A percentile compares a stretch with the other conserved stretches of the same genome.
These are phyloP conservation scores for Pterocles burchelli DNA, from an alignment of 2,113 vertebrate species.

Conservation along the genomic window DNA sequence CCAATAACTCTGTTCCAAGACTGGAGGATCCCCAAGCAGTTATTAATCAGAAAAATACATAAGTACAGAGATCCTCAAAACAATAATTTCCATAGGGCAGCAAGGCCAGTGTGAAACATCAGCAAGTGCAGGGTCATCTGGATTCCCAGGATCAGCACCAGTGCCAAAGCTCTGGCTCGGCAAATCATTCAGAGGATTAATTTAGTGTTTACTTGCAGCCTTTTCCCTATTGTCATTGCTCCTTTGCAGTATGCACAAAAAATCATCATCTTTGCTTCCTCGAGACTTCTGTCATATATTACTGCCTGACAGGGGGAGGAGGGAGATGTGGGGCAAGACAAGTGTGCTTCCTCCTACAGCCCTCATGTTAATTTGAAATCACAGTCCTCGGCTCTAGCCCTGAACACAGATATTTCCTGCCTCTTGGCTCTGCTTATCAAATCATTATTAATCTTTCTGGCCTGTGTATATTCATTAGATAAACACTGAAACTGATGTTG, in stretches of 20 bases:
- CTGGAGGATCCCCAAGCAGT: background rate
- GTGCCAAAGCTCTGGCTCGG: background rate
- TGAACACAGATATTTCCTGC: background rate
- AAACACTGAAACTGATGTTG: conserved; percentile 69
- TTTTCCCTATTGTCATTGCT: background rate
- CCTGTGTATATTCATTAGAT: conserved; percentile 70
- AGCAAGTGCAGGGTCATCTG: accelerated
- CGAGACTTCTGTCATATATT: background rate
- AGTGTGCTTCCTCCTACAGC: background rate
- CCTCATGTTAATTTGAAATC: background rate
- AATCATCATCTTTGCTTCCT: background rate
- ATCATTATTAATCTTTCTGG: conserved; percentile 65
- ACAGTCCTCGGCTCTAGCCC: background rate
- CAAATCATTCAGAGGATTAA: background rate
- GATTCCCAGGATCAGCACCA: background rate
- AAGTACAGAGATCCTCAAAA: background rate
- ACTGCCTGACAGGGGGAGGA: background rate
- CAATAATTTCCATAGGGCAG: accelerated
- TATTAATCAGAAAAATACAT: accelerated
- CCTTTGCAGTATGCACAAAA: background rate
- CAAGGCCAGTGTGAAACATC: background rate
- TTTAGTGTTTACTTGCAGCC: background rate
- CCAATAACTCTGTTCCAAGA: background rate
- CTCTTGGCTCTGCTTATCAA: conserved; percentile 31
- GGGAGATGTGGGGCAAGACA: background rate